A percentile compares a stretch with the other conserved stretches of the same genome.
phyloP scores from a whole-genome alignment of 2,797 vertebrate genomes.

The Squalus acanthias region DNA sequence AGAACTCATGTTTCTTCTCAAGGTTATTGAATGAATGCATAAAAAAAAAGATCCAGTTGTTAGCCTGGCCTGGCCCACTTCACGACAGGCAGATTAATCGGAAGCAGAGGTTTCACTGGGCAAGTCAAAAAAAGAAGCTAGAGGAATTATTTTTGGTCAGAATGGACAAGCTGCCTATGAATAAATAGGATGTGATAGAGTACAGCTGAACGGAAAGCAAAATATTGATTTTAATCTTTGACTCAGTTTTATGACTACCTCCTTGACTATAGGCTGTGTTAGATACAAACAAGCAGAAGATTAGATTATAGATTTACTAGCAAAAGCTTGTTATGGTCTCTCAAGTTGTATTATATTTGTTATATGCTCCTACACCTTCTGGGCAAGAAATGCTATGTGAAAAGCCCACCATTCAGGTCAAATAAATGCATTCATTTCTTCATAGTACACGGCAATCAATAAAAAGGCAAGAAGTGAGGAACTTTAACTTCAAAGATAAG shows the following conservation, averaged over 20 bases:
- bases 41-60: constrained; percentile 33
- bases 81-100: neutral
- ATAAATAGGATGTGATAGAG: constrained; percentile 38
- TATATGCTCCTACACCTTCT: neutral
- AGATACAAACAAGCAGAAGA: constrained; percentile 39
- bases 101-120: constrained; percentile 33
- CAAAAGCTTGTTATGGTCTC: constrained; percentile 49
- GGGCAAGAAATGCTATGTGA: neutral
- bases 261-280: constrained; percentile 24
- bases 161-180: constrained; percentile 10
- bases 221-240: constrained; percentile 41
- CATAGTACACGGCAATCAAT: neutral
- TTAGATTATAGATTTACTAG: constrained; percentile 41
- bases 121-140: constrained; percentile 25
- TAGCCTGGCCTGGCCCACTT: neutral
- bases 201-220: constrained; percentile 37
- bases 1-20: constrained; percentile 45
- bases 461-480: neutral
- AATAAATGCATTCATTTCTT: neutral
- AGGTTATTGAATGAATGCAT: constrained; percentile 39
- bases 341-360: constrained; percentile 30
- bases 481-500: neutral
- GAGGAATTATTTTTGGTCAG: constrained; percentile 1
- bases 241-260: constrained; percentile 39
- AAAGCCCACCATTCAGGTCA: neutral